Conservation (phyloP, 2,113 vertebrate genomes). For the Merops nubicus region DNA sequence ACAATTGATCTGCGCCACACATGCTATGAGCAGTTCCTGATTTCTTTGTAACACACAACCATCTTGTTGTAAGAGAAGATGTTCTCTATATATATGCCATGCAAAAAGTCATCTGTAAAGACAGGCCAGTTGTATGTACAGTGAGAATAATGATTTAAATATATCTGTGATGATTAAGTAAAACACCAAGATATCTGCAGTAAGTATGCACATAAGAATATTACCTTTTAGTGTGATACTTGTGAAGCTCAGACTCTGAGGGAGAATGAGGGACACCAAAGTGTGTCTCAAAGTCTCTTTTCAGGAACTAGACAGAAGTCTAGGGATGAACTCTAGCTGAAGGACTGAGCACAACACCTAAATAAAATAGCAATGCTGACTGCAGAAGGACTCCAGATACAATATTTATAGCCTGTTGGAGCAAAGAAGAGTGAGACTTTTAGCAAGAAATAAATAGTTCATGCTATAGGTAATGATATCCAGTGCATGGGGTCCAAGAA, state of each 20-base stretch:
- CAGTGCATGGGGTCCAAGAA: background rate
- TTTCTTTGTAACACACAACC: background rate
- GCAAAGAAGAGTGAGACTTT: background rate
- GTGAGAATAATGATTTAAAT: background rate
- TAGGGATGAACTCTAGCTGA: background rate
- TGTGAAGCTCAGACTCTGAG: background rate
- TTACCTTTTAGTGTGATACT: background rate
- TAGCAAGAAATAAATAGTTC: background rate
- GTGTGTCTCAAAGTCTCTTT: background rate
- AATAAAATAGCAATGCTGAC: background rate
- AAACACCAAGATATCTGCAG: background rate
- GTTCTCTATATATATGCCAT: background rate
- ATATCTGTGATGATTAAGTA: accelerated
- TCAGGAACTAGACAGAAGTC: background rate
- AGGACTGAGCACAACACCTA: background rate
- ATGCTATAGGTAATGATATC: background rate
- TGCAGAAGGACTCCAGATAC: background rate
- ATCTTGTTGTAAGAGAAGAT: background rate
- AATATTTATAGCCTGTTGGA: background rate
- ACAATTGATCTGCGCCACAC: background rate
- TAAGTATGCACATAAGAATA: background rate
- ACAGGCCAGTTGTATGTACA: background rate
- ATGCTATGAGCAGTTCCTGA: background rate
- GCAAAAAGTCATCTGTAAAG: background rate
- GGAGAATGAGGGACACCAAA: background rate